A percentile compares a stretch with the other conserved stretches of the same genome.
Evolutionary conservation across 2,888 invertebrate species (phyloP).

Genomic region (Volucella inflata): DNA sequence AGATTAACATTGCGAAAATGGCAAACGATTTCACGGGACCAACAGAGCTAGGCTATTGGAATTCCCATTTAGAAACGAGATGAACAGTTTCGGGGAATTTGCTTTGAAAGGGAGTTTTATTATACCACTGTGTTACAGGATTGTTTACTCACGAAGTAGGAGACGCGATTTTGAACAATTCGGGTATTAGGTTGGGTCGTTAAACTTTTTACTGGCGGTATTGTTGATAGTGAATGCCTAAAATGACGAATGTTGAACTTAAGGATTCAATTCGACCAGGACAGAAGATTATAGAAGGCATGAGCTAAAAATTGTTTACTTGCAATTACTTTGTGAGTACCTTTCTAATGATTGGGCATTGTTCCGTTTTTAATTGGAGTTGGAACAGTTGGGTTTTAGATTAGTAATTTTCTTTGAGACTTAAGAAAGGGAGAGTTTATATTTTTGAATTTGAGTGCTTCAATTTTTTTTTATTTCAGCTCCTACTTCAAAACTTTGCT

Average conservation of each 20-base stretch:
- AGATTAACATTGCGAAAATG: slow-evolving; percentile 65
- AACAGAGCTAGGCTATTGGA: slow-evolving; percentile 42
- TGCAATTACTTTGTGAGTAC: slow-evolving; percentile 52
- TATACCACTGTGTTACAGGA: slow-evolving; percentile 40
- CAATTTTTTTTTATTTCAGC: too few species aligned
- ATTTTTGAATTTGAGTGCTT: too few species aligned
- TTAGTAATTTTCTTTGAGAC: too few species aligned
- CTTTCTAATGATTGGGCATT: too few species aligned
- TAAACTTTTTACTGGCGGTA: slow-evolving; percentile 49
- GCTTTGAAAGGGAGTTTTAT: slow-evolving; percentile 50
- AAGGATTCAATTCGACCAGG: slow-evolving; percentile 22
- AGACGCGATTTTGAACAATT: slow-evolving; percentile 54
- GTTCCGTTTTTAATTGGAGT: too few species aligned
- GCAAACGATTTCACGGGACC: slow-evolving; percentile 16
- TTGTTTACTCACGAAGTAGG: slow-evolving; percentile 59
- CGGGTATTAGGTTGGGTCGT: slow-evolving; percentile 35
- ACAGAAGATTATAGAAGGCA: not conserved
- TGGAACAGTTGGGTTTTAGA: too few species aligned
- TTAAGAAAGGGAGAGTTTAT: too few species aligned
- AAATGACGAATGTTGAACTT: slow-evolving; percentile 18
- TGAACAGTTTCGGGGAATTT: slow-evolving; percentile 35
- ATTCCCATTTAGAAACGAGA: slow-evolving; percentile 58
- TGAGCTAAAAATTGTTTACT: slow-evolving; percentile 56
- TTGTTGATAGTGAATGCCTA: slow-evolving; percentile 40
- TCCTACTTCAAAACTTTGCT: too few species aligned